These are phyloP conservation scores for Stenoptilia bipunctidactyla DNA, from an alignment of 2,888 invertebrate genomes.

Conservation along the genomic window DNA sequence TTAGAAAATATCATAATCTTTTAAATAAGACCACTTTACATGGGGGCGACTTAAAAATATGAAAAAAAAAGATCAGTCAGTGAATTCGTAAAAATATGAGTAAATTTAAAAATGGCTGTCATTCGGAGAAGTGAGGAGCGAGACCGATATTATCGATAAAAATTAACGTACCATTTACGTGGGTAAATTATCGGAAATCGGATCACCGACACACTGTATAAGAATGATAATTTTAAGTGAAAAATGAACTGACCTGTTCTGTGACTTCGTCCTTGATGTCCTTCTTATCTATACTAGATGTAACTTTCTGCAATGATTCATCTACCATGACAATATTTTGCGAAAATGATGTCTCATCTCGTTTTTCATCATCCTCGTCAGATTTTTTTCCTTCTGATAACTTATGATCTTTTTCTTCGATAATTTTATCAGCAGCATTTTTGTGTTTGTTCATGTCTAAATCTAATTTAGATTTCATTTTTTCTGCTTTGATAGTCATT, in stretches of 20 bases:
- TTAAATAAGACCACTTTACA: too few species aligned
- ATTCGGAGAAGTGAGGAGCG: too few species aligned
- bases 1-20: too few species aligned
- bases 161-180: too few species aligned
- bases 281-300: conserved; percentile 16
- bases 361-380: conserved; percentile 23
- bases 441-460: conserved; percentile 12
- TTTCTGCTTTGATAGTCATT: conserved; percentile 55
- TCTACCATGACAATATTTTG: conserved; percentile 17
- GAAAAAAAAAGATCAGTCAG: too few species aligned
- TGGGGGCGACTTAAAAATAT: too few species aligned
- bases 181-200: too few species aligned
- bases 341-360: conserved; percentile 26
- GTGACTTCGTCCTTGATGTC: conserved; percentile 51
- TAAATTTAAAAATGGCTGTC: too few species aligned
- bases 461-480: conserved; percentile 20
- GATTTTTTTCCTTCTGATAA: conserved; percentile 25
- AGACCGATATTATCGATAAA: too few species aligned
- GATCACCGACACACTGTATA: conserved; percentile 46
- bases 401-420: conserved; percentile 30
- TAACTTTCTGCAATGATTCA: too few species aligned
- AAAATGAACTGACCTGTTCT: conserved; percentile 31
- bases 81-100: too few species aligned
- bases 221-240: conserved; percentile 48
- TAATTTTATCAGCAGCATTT: not conserved